Percentiles rank a stretch among this genome's conserved stretches.
Evolutionary conservation across 2,888 invertebrate species (phyloP).

Genomic region (Thecocarcelia acutangulata): DNA sequence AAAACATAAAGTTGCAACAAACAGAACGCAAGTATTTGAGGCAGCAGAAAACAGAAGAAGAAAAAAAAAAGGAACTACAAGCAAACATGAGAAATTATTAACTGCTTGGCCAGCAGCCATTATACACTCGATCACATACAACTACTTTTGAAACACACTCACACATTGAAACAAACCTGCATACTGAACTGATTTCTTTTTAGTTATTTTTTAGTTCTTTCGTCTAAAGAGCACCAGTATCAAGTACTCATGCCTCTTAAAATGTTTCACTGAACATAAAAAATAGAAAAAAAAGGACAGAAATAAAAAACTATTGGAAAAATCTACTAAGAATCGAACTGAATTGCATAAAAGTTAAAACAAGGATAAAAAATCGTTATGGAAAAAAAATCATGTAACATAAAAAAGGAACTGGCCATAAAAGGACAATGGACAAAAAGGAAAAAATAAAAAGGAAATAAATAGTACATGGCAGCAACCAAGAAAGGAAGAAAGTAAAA

Average conservation of each 20-base stretch:
- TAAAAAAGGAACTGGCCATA: slow-evolving; percentile 23
- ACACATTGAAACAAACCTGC: slow-evolving; percentile 22
- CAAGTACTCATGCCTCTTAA: slow-evolving; percentile 27
- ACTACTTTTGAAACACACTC: slow-evolving; percentile 20
- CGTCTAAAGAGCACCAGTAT: slow-evolving; percentile 1
- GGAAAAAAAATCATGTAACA: slow-evolving; percentile 12
- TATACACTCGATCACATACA: slow-evolving; percentile 39
- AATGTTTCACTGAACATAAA: slow-evolving; percentile 58
- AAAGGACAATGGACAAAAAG: neutral
- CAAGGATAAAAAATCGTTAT: slow-evolving; percentile 27
- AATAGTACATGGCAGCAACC: slow-evolving; percentile 9
- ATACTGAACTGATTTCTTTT: slow-evolving; percentile 22
- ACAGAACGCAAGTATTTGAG: slow-evolving; percentile 5
- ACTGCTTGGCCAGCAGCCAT: slow-evolving; percentile 69
- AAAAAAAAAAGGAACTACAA: slow-evolving; percentile 44
- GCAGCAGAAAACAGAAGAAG: neutral
- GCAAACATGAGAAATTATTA: slow-evolving; percentile 70
- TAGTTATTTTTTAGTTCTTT: neutral
- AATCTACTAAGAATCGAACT: slow-evolving; percentile 3
- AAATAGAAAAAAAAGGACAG: neutral
- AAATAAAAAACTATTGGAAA: slow-evolving; percentile 15
- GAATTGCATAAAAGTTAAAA: neutral
- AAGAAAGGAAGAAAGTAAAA: slow-evolving; percentile 17
- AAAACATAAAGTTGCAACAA: slow-evolving; percentile 37
- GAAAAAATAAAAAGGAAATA: neutral